Evolutionary conservation across 2,888 invertebrate species (phyloP).

Genomic region (Emmelina monodactyla): DNA sequence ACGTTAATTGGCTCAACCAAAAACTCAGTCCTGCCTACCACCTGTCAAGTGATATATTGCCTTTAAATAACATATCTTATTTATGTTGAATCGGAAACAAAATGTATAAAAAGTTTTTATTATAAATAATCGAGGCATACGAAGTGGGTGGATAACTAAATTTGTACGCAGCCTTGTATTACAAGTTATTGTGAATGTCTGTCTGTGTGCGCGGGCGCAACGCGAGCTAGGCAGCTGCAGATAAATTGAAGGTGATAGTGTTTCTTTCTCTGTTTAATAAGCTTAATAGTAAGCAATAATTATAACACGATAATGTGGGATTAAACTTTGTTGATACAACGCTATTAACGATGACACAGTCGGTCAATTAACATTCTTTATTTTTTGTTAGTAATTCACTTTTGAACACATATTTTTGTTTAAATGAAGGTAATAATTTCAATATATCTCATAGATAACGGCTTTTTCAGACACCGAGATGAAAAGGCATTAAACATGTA

Average conservation of each 20-base stretch:
- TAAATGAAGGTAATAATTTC: neutral
- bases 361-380: no score
- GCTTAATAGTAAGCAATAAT: slow-evolving; percentile 14
- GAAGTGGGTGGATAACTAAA: slow-evolving; percentile 60
- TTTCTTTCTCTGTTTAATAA: slow-evolving; percentile 38
- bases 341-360: no score
- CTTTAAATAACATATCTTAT: slow-evolving; percentile 68
- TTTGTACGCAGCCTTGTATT: slow-evolving; percentile 53
- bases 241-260: slow-evolving; percentile 51
- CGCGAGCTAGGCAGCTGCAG: slow-evolving; percentile 31
- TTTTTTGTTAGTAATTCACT: no score
- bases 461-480: no score
- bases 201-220: slow-evolving; percentile 25
- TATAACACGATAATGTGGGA: slow-evolving; percentile 17
- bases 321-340: neutral
- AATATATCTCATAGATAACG: no score
- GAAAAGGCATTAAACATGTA: no score
- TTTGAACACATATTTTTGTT: neutral
- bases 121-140: slow-evolving; percentile 49
- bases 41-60: slow-evolving; percentile 66
- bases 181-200: slow-evolving; percentile 37
- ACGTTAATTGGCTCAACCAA: slow-evolving; percentile 25
- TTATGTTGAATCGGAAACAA: slow-evolving; percentile 66
- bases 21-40: slow-evolving; percentile 42
- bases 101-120: slow-evolving; percentile 60